phyloP scores from a whole-genome alignment of 1,140 invertebrate genomes.

The Drosophila repletoides region DNA sequence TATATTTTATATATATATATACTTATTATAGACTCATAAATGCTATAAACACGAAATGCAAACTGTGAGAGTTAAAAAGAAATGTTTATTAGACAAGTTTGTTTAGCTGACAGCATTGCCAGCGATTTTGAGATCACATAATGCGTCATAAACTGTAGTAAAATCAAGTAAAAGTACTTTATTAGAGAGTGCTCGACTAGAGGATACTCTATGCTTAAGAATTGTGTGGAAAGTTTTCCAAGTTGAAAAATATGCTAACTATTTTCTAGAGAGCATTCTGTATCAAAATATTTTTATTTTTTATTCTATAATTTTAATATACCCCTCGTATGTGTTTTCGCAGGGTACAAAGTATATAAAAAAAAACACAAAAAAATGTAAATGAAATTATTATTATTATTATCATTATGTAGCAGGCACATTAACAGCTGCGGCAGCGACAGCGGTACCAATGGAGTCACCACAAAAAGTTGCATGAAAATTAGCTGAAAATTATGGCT shows the following conservation, averaged over 20 bases:
- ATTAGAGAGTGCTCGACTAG: too few relatives aligned
- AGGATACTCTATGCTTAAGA: background rate
- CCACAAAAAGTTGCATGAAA: slow-evolving; percentile 19
- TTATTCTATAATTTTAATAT: too few relatives aligned
- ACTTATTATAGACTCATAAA: slow-evolving; percentile 11
- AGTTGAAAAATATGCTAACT: background rate
- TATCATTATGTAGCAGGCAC: slow-evolving; percentile 8
- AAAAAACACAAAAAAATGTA: background rate
- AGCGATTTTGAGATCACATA: slow-evolving; percentile 37
- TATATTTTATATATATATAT: slow-evolving; percentile 6
- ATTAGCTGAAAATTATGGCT: slow-evolving; percentile 43
- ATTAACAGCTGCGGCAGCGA: background rate
- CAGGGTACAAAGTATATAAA: slow-evolving; percentile 3
- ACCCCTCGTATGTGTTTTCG: too few relatives aligned
- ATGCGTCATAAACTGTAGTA: slow-evolving; percentile 24
- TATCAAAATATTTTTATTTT: too few relatives aligned
- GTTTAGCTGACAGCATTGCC: slow-evolving; percentile 35
- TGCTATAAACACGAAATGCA: slow-evolving; percentile 37
- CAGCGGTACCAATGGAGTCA: background rate
- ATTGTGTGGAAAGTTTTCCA: too few relatives aligned
- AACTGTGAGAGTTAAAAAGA: slow-evolving; percentile 31
- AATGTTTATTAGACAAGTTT: slow-evolving; percentile 63
- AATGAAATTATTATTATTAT: slow-evolving; percentile 8
- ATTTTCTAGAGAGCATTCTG: too few relatives aligned
- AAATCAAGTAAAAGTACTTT: background rate